Base-by-base conservation (phyloP, 2,113 vertebrate species). In the Erythrocercus mccallii region DNA sequence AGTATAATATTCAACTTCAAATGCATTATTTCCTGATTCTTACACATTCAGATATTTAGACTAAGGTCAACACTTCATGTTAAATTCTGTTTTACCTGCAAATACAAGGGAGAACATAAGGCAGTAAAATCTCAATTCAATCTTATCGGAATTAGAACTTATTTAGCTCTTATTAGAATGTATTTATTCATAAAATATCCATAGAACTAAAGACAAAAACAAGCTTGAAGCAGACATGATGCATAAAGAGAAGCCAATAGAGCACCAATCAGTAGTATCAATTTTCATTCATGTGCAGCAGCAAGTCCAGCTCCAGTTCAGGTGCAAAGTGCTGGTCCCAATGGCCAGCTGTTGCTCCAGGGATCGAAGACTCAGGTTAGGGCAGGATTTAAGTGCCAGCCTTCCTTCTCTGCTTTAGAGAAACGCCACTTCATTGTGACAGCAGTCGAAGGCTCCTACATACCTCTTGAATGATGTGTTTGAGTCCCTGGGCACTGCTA, bases 391-490 rank as follows among this genome's bases (percentile, higher is more conserved):
- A 79, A 24, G 15, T 17, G 6, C 30, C 37, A 84, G 18, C 16
- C 6, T 73, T 87, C 15, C 37, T 72, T 65, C 7, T 3, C 8
- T 70, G 0, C 10, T 58, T 74, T 54, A 44, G 38, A 68, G 62
- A 93, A 81, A 71, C 17, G 12, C 6, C 21, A 8, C 23, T 68
- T 78, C 28, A 30, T 65, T 48, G 16, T 2, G 6, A 23, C 66
- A 82, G 51, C 1, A 6, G 31, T 16, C 48, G 20, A 42, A 44
- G n/a, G 10, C 3, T 4, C 14, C n/a, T n/a, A 6, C 1, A 2
- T 76, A 68, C 79, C 54, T 42, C 33, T 27, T 1, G 0, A 66
- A 38, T 0, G 0, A 50, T 17, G 15, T n/a, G 33, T 57, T 73
- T 1, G 2, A 45, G 53, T 56, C 37, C 21, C 15, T 76, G 6